These are phyloP conservation scores for Epinephelus cyanopodus DNA, from an alignment of 2,113 vertebrate species.

Conservation along the genomic window DNA sequence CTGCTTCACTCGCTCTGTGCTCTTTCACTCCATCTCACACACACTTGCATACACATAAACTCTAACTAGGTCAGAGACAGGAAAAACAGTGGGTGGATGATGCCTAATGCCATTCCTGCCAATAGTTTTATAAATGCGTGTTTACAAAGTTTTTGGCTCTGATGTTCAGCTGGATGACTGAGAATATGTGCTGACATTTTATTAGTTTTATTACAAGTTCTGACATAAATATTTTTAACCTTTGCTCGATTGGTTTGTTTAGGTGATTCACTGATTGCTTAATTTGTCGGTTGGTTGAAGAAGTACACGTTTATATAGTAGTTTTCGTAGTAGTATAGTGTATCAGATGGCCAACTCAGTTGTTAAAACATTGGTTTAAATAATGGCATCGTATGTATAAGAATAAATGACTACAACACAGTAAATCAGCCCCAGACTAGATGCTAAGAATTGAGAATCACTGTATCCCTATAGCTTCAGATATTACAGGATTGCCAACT, in stretches of 20 bases:
- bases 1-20: neutral
- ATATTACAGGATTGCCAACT: neutral
- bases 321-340: no score
- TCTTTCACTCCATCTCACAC: neutral
- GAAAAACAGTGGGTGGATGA: conserved; percentile 47
- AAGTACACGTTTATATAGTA: no score
- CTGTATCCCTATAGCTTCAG: neutral
- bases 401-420: no score
- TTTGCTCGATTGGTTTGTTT: neutral
- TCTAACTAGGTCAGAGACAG: conserved; percentile 46
- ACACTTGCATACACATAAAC: conserved; percentile 9
- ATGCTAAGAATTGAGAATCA: neutral
- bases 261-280: no score
- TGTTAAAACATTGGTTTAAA: no score
- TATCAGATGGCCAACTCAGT: no score
- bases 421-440: neutral
- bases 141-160: neutral
- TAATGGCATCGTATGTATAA: no score
- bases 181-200: neutral
- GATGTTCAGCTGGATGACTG: neutral
- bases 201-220: no score
- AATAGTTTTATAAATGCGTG: neutral
- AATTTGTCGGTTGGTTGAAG: no score
- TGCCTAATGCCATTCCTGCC: conserved; percentile 1
- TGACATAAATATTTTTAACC: neutral